phyloP scores from a whole-genome alignment of 1,140 invertebrate genomes.

The Drosophila simulans region DNA sequence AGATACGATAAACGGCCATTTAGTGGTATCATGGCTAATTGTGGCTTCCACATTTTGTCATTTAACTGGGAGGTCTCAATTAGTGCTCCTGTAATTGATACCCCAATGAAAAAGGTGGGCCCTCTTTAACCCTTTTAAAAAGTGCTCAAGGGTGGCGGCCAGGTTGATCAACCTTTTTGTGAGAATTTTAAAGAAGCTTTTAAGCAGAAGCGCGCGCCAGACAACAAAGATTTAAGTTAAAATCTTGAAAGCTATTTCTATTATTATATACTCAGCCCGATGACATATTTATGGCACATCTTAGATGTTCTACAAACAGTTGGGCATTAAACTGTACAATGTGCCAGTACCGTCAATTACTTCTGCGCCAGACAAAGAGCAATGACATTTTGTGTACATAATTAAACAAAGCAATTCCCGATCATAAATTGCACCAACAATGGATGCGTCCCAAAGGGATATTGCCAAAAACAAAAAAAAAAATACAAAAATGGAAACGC shows the following conservation, averaged over 20 bases:
- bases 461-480: constrained; percentile 24
- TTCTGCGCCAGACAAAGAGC: constrained; percentile 24
- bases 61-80: constrained; percentile 19
- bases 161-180: constrained; percentile 6
- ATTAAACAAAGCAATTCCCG: constrained; percentile 37
- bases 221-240: constrained; percentile 1
- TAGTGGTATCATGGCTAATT: constrained; percentile 37
- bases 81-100: constrained; percentile 36
- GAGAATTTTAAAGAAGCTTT: constrained; percentile 11
- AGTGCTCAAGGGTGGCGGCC: constrained; percentile 12
- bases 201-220: not conserved
- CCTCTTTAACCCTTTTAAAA: constrained; percentile 16
- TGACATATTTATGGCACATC: constrained; percentile 41
- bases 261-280: not conserved
- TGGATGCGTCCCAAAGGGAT: constrained; percentile 23
- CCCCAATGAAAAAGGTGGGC: not conserved
- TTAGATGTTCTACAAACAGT: constrained; percentile 37
- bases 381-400: constrained; percentile 51
- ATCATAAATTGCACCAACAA: constrained; percentile 53
- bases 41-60: constrained; percentile 16
- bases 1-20: constrained; percentile 42
- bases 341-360: constrained; percentile 22
- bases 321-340: constrained; percentile 34
- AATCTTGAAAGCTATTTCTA: not conserved
- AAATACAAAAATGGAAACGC: constrained; percentile 8